Evolutionary conservation across 2,113 vertebrate genomes (phyloP).

Genomic region (Rhabdomys dilectus): DNA sequence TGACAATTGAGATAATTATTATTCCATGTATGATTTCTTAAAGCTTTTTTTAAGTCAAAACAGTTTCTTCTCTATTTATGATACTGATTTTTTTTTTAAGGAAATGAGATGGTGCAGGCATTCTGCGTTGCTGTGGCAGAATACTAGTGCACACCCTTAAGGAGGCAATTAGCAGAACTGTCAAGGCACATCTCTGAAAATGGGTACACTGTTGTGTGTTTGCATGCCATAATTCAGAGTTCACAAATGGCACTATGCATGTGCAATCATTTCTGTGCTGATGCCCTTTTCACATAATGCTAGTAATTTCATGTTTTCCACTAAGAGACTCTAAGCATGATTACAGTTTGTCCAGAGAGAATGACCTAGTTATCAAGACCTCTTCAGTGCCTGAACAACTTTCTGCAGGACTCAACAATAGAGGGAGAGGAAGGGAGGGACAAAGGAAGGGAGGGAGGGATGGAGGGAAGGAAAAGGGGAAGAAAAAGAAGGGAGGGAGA

Average conservation of each 20-base stretch:
- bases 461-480: too few species aligned
- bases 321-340: not conserved
- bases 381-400: constrained; percentile 50
- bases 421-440: not conserved
- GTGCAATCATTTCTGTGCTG: constrained; percentile 46
- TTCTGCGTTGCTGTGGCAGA: not conserved
- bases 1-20: not conserved
- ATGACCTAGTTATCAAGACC: constrained; percentile 10
- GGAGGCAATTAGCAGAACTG: constrained; percentile 1
- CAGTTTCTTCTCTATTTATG: not conserved
- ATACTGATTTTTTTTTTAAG: not conserved
- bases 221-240: constrained; percentile 49
- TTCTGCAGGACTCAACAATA: not conserved
- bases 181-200: constrained; percentile 42
- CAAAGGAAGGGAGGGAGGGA: fast-evolving
- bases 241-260: not conserved
- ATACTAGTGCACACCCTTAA: not conserved
- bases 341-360: constrained; percentile 59
- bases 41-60: not conserved
- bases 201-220: not conserved
- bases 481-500: too few species aligned
- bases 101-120: not conserved
- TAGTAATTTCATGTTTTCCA: constrained; percentile 58
- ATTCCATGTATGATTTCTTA: not conserved
- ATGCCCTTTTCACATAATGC: constrained; percentile 49